These are phyloP conservation scores for Ramphastos sulfuratus DNA, from an alignment of 2,113 vertebrate genomes.

Conservation along the genomic window DNA sequence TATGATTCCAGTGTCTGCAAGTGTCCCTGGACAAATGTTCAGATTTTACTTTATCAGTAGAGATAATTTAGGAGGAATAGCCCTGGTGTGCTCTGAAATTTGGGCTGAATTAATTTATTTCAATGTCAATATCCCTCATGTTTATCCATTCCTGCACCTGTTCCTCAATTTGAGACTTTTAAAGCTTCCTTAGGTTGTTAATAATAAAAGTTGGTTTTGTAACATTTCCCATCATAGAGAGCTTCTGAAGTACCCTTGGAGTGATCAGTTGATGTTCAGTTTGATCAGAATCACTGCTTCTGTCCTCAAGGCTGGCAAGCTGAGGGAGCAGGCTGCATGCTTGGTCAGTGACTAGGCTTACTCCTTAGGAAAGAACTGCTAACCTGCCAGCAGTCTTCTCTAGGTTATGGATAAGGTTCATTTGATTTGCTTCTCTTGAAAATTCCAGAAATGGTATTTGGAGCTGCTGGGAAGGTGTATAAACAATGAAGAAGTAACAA, in stretches of 20 bases:
- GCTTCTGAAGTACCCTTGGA: background rate
- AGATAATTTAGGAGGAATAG: background rate
- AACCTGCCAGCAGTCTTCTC: background rate
- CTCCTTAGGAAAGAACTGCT: background rate
- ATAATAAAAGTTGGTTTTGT: background rate
- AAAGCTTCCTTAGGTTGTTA: background rate
- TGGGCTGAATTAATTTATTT: background rate
- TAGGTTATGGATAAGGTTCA: fast-evolving
- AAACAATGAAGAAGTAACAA: background rate
- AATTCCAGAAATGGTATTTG: background rate
- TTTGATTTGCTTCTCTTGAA: background rate
- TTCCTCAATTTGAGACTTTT: background rate
- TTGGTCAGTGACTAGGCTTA: background rate
- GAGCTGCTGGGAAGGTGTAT: background rate
- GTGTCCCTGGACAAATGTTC: background rate
- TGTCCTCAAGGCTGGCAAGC: background rate
- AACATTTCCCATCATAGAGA: background rate
- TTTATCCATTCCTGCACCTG: background rate
- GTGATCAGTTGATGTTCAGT: background rate
- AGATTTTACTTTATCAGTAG: background rate
- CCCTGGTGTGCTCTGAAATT: background rate
- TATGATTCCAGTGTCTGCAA: background rate
- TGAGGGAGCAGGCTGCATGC: background rate
- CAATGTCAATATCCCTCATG: background rate
- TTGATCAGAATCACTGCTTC: background rate